Evolutionary conservation across 2,113 vertebrate species (phyloP).

Genomic region (Lipotes vexillifer): DNA sequence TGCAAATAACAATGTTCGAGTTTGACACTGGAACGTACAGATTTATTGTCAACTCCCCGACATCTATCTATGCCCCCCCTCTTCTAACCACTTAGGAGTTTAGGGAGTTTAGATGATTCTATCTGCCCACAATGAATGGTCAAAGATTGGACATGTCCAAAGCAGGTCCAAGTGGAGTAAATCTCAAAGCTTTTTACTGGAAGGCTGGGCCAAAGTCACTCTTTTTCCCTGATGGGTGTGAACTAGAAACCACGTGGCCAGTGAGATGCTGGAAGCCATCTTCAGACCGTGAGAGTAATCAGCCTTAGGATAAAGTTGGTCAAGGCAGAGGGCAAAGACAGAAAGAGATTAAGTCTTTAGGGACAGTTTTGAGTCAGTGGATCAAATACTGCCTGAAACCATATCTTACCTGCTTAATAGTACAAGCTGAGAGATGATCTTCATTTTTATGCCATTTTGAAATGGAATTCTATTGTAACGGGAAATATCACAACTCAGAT

Average conservation of each 20-base stretch:
- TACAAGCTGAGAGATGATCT: not conserved
- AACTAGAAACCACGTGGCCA: not conserved
- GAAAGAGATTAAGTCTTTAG: not conserved
- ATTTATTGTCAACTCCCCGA: not conserved
- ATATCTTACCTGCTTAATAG: not conserved
- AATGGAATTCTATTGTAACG: not conserved
- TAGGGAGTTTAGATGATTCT: not conserved
- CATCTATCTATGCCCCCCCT: not conserved
- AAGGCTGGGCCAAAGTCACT: not conserved
- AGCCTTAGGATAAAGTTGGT: not conserved
- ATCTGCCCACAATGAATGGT: not conserved
- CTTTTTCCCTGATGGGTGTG: not conserved
- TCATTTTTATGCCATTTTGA: conserved; percentile 9
- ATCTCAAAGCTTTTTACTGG: conserved; percentile 19
- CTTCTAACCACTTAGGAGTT: not conserved
- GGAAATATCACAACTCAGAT: not conserved
- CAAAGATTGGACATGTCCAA: not conserved
- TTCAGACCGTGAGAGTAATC: not conserved
- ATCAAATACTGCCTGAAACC: not conserved
- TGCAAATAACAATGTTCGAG: not conserved
- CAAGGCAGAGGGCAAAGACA: not conserved
- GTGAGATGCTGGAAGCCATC: not conserved
- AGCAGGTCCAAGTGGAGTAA: not conserved
- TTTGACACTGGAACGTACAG: not conserved
- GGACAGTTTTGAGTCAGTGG: not conserved